Conservation (phyloP, 2,888 invertebrate genomes). For the Helicoverpa assulta region DNA sequence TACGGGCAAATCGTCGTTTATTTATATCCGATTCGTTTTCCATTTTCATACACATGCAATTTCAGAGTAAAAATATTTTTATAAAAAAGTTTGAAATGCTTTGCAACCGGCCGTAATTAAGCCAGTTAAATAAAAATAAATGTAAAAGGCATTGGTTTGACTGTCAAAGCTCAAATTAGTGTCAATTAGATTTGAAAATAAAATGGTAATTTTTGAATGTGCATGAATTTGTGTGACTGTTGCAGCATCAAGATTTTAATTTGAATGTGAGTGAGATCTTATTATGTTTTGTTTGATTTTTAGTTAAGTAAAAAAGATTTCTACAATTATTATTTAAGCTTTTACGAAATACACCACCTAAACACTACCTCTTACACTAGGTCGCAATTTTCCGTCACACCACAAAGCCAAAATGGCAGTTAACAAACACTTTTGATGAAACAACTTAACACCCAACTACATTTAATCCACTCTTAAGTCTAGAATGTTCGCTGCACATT, state of each 20-base stretch:
- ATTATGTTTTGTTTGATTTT: too few species aligned
- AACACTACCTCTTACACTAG: neutral
- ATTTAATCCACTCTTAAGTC: slow-evolving; percentile 23
- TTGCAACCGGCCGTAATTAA: neutral
- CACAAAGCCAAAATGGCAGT: slow-evolving; percentile 12
- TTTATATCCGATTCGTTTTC: slow-evolving; percentile 6
- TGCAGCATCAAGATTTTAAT: too few species aligned
- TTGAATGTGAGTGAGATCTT: too few species aligned
- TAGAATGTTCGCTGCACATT: slow-evolving; percentile 34
- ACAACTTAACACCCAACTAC: slow-evolving; percentile 19
- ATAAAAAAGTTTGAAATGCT: neutral
- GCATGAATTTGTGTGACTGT: too few species aligned
- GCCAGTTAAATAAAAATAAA: neutral
- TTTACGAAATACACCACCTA: neutral
- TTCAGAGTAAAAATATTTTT: neutral
- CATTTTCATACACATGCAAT: neutral
- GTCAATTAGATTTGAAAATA: neutral
- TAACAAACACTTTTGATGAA: slow-evolving; percentile 16
- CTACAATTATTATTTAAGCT: too few species aligned
- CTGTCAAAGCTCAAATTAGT: neutral
- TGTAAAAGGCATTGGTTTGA: neutral
- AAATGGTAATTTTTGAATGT: neutral
- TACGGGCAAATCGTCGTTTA: neutral
- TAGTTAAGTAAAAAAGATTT: too few species aligned
- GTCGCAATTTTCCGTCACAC: neutral